These are phyloP conservation scores for Ifrita kowaldi DNA, from an alignment of 2,113 vertebrate genomes.

Conservation along the genomic window DNA sequence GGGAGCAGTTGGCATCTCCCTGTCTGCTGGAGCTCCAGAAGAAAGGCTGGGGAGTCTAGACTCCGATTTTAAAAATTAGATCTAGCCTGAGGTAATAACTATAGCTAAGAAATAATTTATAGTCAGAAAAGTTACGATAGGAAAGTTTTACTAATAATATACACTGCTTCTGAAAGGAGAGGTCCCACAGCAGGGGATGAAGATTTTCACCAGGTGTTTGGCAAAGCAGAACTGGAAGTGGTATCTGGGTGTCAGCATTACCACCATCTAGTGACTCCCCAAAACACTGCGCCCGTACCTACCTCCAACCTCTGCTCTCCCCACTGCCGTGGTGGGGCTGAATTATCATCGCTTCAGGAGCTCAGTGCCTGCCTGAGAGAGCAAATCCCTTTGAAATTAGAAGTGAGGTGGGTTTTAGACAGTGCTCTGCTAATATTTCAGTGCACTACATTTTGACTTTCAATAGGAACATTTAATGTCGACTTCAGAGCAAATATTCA, in stretches of 20 bases:
- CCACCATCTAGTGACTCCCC: not conserved
- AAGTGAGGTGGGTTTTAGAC: not conserved
- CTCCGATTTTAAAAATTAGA: not conserved
- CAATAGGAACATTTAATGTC: not conserved
- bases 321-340: not conserved
- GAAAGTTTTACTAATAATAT: not conserved
- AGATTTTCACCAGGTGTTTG: not conserved
- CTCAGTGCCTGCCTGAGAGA: not conserved
- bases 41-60: not conserved
- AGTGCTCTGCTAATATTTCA: not conserved
- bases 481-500: conserved; percentile 40
- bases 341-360: not conserved
- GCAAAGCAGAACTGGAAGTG: not conserved
- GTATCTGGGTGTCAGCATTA: not conserved
- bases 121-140: not conserved
- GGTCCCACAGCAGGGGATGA: not conserved
- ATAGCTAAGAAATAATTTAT: not conserved
- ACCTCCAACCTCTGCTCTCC: not conserved
- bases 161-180: not conserved
- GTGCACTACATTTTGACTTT: not conserved
- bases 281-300: not conserved
- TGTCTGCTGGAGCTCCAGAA: not conserved
- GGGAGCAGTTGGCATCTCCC: not conserved
- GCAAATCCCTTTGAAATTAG: not conserved
- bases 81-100: not conserved